phyloP scores from a whole-genome alignment of 2,797 vertebrate species.

The Artibeus jamaicensis region DNA sequence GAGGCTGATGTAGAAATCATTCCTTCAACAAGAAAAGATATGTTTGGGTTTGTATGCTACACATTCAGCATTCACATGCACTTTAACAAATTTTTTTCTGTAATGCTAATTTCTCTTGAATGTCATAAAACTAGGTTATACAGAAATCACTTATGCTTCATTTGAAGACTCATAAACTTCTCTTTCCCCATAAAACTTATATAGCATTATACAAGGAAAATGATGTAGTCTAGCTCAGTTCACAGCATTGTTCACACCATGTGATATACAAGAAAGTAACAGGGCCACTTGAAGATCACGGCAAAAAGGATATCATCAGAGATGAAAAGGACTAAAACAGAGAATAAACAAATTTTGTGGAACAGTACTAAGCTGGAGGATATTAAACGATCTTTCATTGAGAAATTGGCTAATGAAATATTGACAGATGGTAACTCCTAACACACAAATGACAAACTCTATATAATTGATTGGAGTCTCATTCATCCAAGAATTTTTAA shows the following conservation, averaged over 20 bases:
- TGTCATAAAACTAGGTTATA: neutral
- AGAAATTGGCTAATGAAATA: conserved; percentile 7
- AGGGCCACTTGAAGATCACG: neutral
- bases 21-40: conserved; percentile 1
- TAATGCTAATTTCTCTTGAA: neutral
- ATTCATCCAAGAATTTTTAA: neutral
- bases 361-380: neutral
- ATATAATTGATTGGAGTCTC: neutral
- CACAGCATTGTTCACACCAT: neutral
- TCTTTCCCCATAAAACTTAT: neutral
- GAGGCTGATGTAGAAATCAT: neutral
- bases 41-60: neutral
- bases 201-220: conserved; percentile 15
- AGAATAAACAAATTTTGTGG: conserved; percentile 4
- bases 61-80: neutral
- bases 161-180: neutral
- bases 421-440: neutral
- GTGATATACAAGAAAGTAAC: neutral
- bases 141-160: neutral
- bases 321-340: neutral
- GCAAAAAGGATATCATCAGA: neutral
- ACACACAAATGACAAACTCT: neutral
- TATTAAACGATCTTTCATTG: neutral
- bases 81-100: neutral
- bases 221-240: neutral